Base-by-base conservation (phyloP, 2,888 invertebrate species). In the Adelognathus sp. region DNA sequence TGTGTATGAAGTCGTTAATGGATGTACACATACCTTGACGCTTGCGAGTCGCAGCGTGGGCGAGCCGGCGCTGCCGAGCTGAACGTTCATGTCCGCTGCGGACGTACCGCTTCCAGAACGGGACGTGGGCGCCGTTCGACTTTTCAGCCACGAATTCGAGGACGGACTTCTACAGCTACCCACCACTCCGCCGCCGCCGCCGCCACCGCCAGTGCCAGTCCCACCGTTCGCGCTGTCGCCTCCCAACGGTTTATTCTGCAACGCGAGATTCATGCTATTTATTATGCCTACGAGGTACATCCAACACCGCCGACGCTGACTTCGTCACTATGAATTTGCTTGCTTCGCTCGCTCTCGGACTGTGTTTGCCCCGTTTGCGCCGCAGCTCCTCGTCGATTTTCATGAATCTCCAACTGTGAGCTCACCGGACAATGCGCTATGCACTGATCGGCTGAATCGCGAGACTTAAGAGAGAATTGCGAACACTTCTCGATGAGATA, bases 1-100 rank as follows among this genome's bases (percentile, higher is more conserved):
- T 6, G 3, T 11, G 4, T 21, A 24, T 5, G 24, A n/a, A 24
- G 21, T 50, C 50, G 50, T 50, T 4, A 21, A n/a, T 4, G n/a
- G 24, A 46, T 64, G 56, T 39, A 31, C 27, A 74, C 71, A 75
- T 84, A 91, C 90, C 90, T 92, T 91, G 74, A 91, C 90, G 86
- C 89, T 88, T 77, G 92, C 89, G 75, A 93, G 90, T 84, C 93
- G 92, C 85, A 93, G 89, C 85, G 92, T 92, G 72, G 93, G 92
- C 82, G 92, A 91, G 85, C 92, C 92, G 79, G 92, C 89, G 84
- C 90, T 92, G 84, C 92, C 92, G 81, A 93, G 87, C 85, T 93
- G 92, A 72, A 93, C 92, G 89, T 93, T 93, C 93, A 93, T 93
- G 87, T 92, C 92, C 87, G 89, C 85, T 85, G 89, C 84, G 85